These are phyloP conservation scores for Umimayanthus chanpuru DNA, from an alignment of 92 coral and sea anemone genomes.

Conservation along the genomic window DNA sequence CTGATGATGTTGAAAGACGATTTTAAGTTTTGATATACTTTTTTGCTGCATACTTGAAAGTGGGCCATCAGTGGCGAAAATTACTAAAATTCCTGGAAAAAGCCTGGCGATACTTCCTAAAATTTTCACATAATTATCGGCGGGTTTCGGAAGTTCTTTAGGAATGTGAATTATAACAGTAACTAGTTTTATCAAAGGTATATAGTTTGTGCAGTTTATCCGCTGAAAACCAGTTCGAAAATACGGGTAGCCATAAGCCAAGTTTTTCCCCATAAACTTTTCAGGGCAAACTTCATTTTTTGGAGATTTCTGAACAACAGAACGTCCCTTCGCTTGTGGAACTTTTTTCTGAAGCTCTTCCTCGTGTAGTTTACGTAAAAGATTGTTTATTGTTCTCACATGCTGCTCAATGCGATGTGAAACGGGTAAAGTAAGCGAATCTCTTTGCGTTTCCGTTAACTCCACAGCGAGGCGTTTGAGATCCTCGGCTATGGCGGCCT, in stretches of 20 bases:
- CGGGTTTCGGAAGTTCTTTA: slow-evolving; percentile 44
- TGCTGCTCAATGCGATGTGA: slow-evolving; percentile 69
- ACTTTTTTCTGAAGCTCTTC: slow-evolving; percentile 32
- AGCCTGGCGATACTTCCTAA: slow-evolving; percentile 48
- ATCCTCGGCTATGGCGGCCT: slow-evolving; percentile 39
- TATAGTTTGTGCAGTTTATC: slow-evolving; percentile 69
- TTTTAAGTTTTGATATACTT: slow-evolving; percentile 25
- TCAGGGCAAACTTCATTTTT: slow-evolving; percentile 91
- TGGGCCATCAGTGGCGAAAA: slow-evolving; percentile 46
- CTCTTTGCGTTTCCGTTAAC: slow-evolving; percentile 62
- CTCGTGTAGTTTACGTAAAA: slow-evolving; percentile 55
- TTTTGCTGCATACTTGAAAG: neutral
- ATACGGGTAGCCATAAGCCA: slow-evolving; percentile 90
- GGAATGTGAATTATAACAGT: slow-evolving; percentile 67
- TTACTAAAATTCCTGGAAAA: slow-evolving; percentile 66
- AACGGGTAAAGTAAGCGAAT: slow-evolving; percentile 42
- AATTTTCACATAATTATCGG: slow-evolving; percentile 36
- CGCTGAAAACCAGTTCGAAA: slow-evolving; percentile 87
- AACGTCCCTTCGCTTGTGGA: neutral
- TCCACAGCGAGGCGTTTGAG: slow-evolving; percentile 62
- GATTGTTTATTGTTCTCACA: slow-evolving; percentile 48
- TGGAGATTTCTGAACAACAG: neutral
- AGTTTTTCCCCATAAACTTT: slow-evolving; percentile 71
- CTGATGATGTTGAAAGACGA: slow-evolving; percentile 38
- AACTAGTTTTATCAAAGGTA: slow-evolving; percentile 68